Evolutionary conservation across 2,113 vertebrate species (phyloP).

Genomic region (Synchiropus splendidus): DNA sequence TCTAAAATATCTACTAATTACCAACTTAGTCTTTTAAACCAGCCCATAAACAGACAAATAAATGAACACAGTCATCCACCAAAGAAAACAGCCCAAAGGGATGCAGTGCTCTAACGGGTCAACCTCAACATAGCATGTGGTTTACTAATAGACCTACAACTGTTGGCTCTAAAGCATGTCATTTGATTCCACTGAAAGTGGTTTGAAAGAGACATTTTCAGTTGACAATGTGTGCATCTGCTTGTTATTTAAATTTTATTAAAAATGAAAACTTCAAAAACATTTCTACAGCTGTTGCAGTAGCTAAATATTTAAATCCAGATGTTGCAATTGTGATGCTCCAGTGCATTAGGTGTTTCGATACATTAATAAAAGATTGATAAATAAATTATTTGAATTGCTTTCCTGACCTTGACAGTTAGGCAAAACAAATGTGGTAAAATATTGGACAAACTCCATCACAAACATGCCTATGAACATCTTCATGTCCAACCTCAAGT

Average conservation of each 20-base stretch:
- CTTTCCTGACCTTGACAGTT: no score
- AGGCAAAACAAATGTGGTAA: no score
- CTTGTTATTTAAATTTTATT: conserved; percentile 6
- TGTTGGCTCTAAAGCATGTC: conserved; percentile 46
- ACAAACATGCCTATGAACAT: no score
- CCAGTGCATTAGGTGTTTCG: no score
- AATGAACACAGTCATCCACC: conserved; percentile 26
- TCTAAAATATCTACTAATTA: conserved; percentile 15
- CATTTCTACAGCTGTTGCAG: no score
- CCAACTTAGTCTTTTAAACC: conserved; percentile 24
- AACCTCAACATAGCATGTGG: conserved; percentile 54
- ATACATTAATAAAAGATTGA: no score
- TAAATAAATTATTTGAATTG: no score
- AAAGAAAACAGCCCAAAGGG: conserved; percentile 46
- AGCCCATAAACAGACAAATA: conserved; percentile 10
- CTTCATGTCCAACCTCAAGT: no score
- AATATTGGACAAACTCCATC: no score
- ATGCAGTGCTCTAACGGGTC: conserved; percentile 32
- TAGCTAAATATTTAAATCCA: no score
- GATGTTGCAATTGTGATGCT: no score
- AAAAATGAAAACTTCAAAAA: no score
- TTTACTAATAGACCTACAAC: conserved; percentile 54
- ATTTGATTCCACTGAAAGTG: conserved; percentile 41
- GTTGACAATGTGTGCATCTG: conserved; percentile 41
- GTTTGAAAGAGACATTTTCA: conserved; percentile 38